Conservation (phyloP, 2,888 invertebrate species). For the Platerodrilus igneus region DNA sequence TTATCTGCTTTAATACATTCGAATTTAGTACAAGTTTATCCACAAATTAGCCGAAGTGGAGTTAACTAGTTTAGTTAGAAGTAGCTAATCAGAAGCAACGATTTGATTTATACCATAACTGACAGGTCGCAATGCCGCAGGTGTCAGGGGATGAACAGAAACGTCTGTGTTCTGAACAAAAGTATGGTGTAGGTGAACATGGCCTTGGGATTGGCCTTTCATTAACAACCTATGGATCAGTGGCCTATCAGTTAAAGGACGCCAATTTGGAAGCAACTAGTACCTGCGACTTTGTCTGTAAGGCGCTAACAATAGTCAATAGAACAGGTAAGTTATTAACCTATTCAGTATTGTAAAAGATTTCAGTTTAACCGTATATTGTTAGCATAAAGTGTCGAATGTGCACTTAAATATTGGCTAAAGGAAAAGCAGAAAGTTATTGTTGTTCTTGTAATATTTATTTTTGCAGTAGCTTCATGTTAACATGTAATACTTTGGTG, state of each 20-base stretch:
- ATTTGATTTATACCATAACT: constrained; percentile 33
- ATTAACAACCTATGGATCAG: constrained; percentile 67
- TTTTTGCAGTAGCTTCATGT: too few species aligned
- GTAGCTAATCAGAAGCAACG: constrained; percentile 19
- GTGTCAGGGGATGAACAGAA: constrained; percentile 71
- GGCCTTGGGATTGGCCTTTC: constrained; percentile 47
- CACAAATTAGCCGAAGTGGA: constrained; percentile 15
- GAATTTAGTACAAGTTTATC: constrained; percentile 10
- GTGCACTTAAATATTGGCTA: constrained; percentile 4
- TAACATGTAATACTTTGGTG: too few species aligned
- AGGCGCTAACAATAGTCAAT: constrained; percentile 67
- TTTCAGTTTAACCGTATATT: too few species aligned
- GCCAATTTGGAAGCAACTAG: constrained; percentile 73
- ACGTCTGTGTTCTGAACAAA: constrained; percentile 61
- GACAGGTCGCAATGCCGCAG: constrained; percentile 50
- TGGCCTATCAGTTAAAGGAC: constrained; percentile 73
- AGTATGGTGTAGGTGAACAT: constrained; percentile 52
- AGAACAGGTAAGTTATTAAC: constrained; percentile 60
- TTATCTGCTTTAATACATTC: constrained; percentile 8
- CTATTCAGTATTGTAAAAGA: too few species aligned
- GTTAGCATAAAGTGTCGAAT: too few species aligned
- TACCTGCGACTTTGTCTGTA: constrained; percentile 68
- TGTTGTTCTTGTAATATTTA: neutral
- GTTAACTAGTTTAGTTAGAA: constrained; percentile 22
- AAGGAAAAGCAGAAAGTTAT: neutral